phyloP scores from a whole-genome alignment of 2,113 vertebrate species.

The Malurus melanocephalus region DNA sequence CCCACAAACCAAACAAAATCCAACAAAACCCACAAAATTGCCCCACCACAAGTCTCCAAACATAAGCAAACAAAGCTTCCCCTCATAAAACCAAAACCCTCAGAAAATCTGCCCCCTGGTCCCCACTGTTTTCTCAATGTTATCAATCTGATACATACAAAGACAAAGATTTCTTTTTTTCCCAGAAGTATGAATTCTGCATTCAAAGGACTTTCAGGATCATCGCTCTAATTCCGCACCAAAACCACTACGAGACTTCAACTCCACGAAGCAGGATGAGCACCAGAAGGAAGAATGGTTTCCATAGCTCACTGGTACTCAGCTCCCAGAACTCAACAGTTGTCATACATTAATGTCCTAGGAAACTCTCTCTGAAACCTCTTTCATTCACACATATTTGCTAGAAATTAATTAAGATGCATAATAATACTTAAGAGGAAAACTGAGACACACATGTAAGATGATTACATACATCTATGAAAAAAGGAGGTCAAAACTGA shows the following conservation, averaged over 20 bases:
- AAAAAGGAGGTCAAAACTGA: background rate
- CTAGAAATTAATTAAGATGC: background rate
- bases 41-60: background rate
- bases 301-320: background rate
- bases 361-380: background rate
- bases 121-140: background rate
- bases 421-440: background rate
- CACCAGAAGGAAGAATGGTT: background rate
- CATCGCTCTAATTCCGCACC: background rate
- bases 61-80: background rate
- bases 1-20: background rate
- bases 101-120: background rate
- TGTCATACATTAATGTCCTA: rapidly evolving
- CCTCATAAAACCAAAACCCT: background rate
- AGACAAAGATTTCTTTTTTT: background rate
- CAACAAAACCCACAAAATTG: background rate
- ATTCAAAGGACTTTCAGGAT: background rate
- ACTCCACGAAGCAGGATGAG: background rate
- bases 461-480: background rate
- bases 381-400: background rate
- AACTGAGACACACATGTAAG: background rate
- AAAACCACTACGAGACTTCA: rapidly evolving
- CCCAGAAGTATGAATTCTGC: background rate
- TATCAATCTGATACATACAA: background rate
- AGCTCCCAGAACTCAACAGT: background rate